phyloP scores from a whole-genome alignment of 2,888 invertebrate genomes.

The Drosophila vallismaia region DNA sequence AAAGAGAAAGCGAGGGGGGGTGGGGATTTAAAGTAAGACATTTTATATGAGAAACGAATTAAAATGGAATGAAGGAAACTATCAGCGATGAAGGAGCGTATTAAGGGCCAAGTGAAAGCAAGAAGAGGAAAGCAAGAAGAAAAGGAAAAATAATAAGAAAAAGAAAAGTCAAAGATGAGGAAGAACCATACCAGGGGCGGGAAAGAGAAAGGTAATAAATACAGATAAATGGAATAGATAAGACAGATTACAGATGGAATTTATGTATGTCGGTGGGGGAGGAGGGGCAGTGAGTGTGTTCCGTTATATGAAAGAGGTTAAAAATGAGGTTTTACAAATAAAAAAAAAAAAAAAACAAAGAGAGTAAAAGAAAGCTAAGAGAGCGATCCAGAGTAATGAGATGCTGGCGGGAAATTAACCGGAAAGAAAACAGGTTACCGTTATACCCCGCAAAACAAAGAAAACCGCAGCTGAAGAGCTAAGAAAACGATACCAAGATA shows the following conservation, averaged over 20 bases:
- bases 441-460: slow-evolving; percentile 4
- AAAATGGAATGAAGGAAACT: slow-evolving; percentile 43
- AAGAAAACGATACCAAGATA: slow-evolving; percentile 16
- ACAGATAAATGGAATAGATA: slow-evolving; percentile 44
- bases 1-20: not conserved
- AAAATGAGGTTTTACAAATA: too few relatives aligned
- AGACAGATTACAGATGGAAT: slow-evolving; percentile 37
- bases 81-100: slow-evolving; percentile 30
- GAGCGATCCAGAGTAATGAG: slow-evolving; percentile 1
- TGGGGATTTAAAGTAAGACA: slow-evolving; percentile 36
- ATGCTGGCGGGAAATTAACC: slow-evolving; percentile 33
- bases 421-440: slow-evolving; percentile 17
- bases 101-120: not conserved
- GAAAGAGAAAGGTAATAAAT: slow-evolving; percentile 34
- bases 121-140: not conserved
- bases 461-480: slow-evolving; percentile 8
- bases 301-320: too few relatives aligned
- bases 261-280: slow-evolving; percentile 15
- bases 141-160: not conserved
- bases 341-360: too few relatives aligned
- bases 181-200: not conserved
- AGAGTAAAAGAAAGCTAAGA: not conserved
- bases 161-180: not conserved
- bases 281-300: too few relatives aligned
- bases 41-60: slow-evolving; percentile 52